Evolutionary conservation across 2,113 vertebrate genomes (phyloP), one percentile per base, ranked within the genome.

Genomic region (Oxyura jamaicensis): DNA sequence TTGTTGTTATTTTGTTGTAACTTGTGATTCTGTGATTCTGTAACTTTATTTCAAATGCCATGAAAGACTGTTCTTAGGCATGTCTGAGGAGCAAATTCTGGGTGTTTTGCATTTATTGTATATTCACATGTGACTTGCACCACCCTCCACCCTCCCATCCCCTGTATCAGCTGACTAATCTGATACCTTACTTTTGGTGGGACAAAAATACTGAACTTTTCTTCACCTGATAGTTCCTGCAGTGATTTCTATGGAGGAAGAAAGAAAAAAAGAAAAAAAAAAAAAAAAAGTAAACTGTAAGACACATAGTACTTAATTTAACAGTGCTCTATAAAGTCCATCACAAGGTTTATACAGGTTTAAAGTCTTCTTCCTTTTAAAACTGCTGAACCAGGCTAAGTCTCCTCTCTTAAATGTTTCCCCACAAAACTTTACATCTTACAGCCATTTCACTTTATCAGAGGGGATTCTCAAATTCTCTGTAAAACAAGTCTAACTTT

Each of bases 51-150:
- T 80, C 41, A 69, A 90, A 68, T 41, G 2, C 19, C 17, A 35
- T 3, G 11, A 79, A 46, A 39, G 21, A n/a, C 17, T 73, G 3
- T 21, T 85, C 33, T 69, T 36, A 56, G 14, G 17, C 25, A 8
- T 35, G 33, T 63, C 8, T 58, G 17, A 83, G 20, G 29, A 73
- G 25, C 68, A 88, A 88, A 36, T 22, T 67, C 20, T 59, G 5
- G 5, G 25, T 46, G 3, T 31, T 91, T 82, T 90, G 8, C 36
- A 21, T 68, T 60, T 77, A 35, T 39, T 53, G 3, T 29, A 17
- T 53, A 69, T 28, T 13, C 4, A 33, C 3, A 0, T 0, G 22
- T 33, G 39, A 35, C 7, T 11, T 4, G 19, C 11, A 48, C 41
- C 22, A 5, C 50, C 23, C 13, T 25, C 50, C 23, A 7, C 23